Base-by-base conservation (phyloP, 1,140 invertebrate genomes). In the Macrostomum lignano region DNA sequence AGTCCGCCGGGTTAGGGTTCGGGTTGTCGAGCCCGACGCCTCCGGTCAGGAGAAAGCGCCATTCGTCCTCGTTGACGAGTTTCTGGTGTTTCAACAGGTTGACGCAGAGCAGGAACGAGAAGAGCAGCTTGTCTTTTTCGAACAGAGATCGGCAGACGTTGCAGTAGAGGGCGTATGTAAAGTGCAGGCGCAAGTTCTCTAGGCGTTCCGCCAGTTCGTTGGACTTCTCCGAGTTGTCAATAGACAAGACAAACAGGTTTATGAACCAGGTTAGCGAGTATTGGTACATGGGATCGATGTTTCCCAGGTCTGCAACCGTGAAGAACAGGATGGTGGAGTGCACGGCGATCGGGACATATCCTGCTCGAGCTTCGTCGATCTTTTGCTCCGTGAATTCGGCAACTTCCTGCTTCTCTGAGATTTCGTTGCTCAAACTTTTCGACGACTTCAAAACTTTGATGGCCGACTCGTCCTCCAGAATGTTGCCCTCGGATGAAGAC, bases 111-210 rank as follows among this genome's bases (percentile, higher is more conserved):
- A 88, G 49, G 38, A 88, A 60, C 0, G 79, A 81, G 56, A 88
- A 88, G 10, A 91, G 60, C 15, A 86, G 52, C 58, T 60, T 86
- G 51, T 93, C 75, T 63, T 84, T 84, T 59, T 91, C 81, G 60
- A 91, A 88, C 6, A 93, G 60, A 40, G 79, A 86, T 44, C 79
- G 63, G 48, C 79, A 86, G 42, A 93, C 73, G 46, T 82, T 88
- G 17, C 69, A 63, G 49, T 88, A 91, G 0, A 93, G 61, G 0
- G 73, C 79, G 46, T 77, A 78, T 0, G 77, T 88, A 42, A 88
- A 84, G 49, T 74, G 71, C 40, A 67, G 61, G 29, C 67, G 67
- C 21, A 91, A 58, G 48, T 72, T 71, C 13, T 56, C 49, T 10
- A 88, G 55, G 39, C 79, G 62, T 35, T 67, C 58, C 1, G 58